phyloP scores from a whole-genome alignment of 2,888 invertebrate genomes.

The Drosophila ochracea region DNA sequence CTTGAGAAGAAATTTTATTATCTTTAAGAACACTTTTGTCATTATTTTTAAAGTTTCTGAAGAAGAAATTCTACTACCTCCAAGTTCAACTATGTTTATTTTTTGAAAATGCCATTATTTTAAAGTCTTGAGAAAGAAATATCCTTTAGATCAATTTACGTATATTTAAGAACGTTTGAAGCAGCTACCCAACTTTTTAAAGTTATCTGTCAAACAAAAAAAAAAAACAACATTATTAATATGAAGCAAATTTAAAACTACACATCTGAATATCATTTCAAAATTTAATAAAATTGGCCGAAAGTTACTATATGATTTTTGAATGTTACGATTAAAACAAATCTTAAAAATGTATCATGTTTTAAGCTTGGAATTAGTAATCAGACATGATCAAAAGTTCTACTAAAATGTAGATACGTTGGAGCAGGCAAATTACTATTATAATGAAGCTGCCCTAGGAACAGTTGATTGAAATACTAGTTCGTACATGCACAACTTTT shows the following conservation, averaged over 20 bases:
- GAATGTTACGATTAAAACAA: neutral
- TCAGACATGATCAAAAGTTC: neutral
- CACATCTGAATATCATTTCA: neutral
- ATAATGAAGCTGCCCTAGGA: neutral
- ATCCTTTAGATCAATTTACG: neutral
- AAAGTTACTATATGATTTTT: neutral
- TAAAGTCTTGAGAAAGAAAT: neutral
- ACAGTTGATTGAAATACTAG: neutral
- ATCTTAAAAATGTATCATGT: neutral
- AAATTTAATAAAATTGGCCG: neutral
- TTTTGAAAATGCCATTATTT: neutral
- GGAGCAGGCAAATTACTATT: neutral
- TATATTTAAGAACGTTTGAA: neutral
- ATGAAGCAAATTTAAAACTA: neutral
- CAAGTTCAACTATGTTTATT: no score
- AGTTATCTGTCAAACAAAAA: neutral
- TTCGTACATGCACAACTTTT: neutral
- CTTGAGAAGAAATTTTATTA: constrained; percentile 90
- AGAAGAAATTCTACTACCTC: neutral
- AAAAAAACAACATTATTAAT: neutral
- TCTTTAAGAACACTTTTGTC: constrained; percentile 86
- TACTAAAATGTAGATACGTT: neutral
- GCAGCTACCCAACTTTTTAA: neutral
- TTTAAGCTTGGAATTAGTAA: neutral
- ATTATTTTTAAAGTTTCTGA: neutral